These are phyloP conservation scores for Philopedon plagiatum DNA, from an alignment of 2,888 invertebrate genomes.

Conservation along the genomic window DNA sequence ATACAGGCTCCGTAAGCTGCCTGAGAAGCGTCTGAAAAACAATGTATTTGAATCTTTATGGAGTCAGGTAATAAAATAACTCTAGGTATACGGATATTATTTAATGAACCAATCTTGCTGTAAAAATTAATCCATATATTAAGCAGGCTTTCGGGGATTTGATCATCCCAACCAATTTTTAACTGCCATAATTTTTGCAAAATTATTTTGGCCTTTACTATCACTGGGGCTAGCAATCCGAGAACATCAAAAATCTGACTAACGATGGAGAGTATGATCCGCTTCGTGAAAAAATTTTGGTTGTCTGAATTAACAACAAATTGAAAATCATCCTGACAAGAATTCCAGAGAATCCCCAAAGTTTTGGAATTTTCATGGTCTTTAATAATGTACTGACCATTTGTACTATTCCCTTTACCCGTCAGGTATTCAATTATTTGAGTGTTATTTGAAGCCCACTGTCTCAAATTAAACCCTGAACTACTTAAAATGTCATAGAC, in stretches of 20 bases:
- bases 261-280: conserved; percentile 51
- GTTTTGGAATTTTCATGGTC: conserved; percentile 23
- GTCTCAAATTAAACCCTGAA: conserved; percentile 14
- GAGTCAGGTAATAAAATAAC: conserved; percentile 5
- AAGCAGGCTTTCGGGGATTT: conserved; percentile 28
- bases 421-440: neutral
- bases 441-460: conserved; percentile 20
- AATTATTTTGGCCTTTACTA: conserved; percentile 53
- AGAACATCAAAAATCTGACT: conserved; percentile 54
- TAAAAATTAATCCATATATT: conserved; percentile 38
- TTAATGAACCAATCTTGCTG: neutral
- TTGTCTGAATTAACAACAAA: neutral
- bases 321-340: conserved; percentile 12
- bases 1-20: conserved; percentile 47
- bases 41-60: conserved; percentile 34
- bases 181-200: conserved; percentile 48
- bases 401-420: neutral
- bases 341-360: conserved; percentile 28
- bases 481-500: neutral
- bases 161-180: conserved; percentile 54
- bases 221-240: conserved; percentile 53
- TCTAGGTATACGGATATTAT: conserved; percentile 39
- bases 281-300: conserved; percentile 36
- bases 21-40: conserved; percentile 47
- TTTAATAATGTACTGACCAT: conserved; percentile 14